These are phyloP conservation scores for Anniella stebbinsi DNA, from an alignment of 2,797 vertebrate species.

Conservation along the genomic window DNA sequence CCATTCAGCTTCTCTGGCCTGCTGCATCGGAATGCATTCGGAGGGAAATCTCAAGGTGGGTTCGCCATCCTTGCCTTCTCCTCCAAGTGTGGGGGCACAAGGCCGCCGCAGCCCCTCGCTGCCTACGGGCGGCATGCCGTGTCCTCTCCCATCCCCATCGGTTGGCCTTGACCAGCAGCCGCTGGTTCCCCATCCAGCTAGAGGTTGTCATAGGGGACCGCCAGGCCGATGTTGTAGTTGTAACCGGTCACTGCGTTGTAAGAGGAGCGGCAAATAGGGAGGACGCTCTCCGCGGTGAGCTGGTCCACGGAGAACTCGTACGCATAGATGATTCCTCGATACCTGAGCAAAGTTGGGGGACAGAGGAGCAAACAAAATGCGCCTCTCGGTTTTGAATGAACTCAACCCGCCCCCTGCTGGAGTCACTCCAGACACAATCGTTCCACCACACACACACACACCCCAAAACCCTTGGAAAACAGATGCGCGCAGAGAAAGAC, in stretches of 20 bases:
- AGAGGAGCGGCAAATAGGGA: slow-evolving; percentile 92
- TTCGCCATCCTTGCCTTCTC: rapidly evolving
- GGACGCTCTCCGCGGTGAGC: slow-evolving; percentile 82
- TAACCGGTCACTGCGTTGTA: slow-evolving; percentile 81
- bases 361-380: background rate
- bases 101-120: background rate
- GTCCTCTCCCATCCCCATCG: background rate
- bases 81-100: background rate
- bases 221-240: slow-evolving; percentile 92
- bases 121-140: background rate
- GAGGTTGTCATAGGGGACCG: slow-evolving; percentile 85
- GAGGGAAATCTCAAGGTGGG: background rate
- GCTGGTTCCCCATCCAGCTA: slow-evolving; percentile 31
- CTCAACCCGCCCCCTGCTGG: background rate
- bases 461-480: too few species aligned
- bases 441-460: background rate
- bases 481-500: too few species aligned
- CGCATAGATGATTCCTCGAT: slow-evolving; percentile 89
- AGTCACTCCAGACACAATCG: background rate
- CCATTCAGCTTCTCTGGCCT: background rate
- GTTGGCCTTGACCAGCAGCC: background rate
- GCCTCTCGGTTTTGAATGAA: background rate
- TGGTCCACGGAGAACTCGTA: slow-evolving; percentile 91
- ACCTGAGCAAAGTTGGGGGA: slow-evolving; percentile 73
- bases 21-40: background rate